Base-by-base conservation (phyloP, 92 coral and sea anemone species). In the Heliopora coerulea region DNA sequence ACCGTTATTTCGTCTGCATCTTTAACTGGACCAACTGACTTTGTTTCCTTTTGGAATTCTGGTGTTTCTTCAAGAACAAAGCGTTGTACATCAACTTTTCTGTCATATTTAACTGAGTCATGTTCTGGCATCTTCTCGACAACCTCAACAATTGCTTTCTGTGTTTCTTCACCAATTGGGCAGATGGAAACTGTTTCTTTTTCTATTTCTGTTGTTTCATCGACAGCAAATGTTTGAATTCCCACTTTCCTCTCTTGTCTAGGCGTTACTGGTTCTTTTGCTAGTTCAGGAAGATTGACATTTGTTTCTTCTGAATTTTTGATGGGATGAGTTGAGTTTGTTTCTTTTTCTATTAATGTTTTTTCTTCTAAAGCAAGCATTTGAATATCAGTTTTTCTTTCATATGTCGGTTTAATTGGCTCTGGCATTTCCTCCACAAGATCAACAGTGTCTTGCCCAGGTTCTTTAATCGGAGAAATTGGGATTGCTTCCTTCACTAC, bases 71-170 rank as follows among this genome's bases (percentile, higher is more conserved):
- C n/a, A 12, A 0, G 12, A 35, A 32, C 39, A 32, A 25, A 25
- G 32, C 12, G 11, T 32, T 25, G 20, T 0, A 32, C 26, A 25
- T 59, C n/a, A 10, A 20, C 19, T 32, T 4, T 26, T 17, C 19
- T 18, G 12, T n/a, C 44, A 32, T 49, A 49, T 19, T 18, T n/a
- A 13, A 25, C 40, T 27, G 8, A 1, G 19, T 23, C 41, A 46
- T 39, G 26, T 24, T 68, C 75, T 68, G 60, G 42, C 29, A 29
- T 28, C 1, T 46, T 25, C 25, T 49, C 72, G 23, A 65, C 30
- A 9, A 65, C 18, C 21, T 65, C 49, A 20, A 65, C 17, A 13
- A 8, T 42, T 42, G 28, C 28, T 39, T 48, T 30, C 11, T 65
- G 29, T 58, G 64, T 30, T 29, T 23, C 33, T 8, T 58, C 27